Conservation (phyloP, 1,140 invertebrate genomes). For the Cotesia chilonis region DNA sequence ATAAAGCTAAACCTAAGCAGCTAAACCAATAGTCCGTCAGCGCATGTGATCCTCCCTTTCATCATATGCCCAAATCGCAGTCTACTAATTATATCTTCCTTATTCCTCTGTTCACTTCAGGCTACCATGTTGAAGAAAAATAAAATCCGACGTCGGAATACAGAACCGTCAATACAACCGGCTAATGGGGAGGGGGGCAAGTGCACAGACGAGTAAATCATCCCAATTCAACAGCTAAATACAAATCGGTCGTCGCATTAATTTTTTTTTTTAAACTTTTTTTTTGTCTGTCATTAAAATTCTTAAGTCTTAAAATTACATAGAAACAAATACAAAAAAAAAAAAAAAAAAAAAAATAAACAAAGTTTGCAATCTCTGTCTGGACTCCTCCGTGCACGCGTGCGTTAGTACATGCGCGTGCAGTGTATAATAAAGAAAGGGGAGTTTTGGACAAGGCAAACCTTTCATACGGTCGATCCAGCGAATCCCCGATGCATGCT, state of each 20-base stretch:
- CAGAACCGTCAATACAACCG: constrained; percentile 81
- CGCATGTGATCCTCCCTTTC: constrained; percentile 56
- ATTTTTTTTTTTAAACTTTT: no score
- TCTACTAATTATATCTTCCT: constrained; percentile 59
- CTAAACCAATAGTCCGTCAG: constrained; percentile 52
- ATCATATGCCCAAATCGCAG: constrained; percentile 50
- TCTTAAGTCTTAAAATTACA: constrained; percentile 11
- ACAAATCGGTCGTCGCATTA: constrained; percentile 42
- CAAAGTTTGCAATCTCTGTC: constrained; percentile 43
- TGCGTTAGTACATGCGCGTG: constrained; percentile 35
- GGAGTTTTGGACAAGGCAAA: constrained; percentile 54
- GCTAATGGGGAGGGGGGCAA: constrained; percentile 73
- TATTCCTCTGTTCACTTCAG: constrained; percentile 69
- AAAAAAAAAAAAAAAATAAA: neutral
- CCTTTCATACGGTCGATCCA: constrained; percentile 44
- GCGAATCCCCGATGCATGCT: constrained; percentile 42
- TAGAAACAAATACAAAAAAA: constrained; percentile 13
- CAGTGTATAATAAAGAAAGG: constrained; percentile 31
- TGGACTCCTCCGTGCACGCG: constrained; percentile 48
- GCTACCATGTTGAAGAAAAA: constrained; percentile 94
- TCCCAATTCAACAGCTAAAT: constrained; percentile 51
- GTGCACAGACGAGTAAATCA: constrained; percentile 69
- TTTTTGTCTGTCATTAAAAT: neutral
- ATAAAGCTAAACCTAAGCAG: constrained; percentile 29
- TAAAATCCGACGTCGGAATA: constrained; percentile 92